phyloP scores from a whole-genome alignment of 2,888 invertebrate genomes.

The Boloria selene region DNA sequence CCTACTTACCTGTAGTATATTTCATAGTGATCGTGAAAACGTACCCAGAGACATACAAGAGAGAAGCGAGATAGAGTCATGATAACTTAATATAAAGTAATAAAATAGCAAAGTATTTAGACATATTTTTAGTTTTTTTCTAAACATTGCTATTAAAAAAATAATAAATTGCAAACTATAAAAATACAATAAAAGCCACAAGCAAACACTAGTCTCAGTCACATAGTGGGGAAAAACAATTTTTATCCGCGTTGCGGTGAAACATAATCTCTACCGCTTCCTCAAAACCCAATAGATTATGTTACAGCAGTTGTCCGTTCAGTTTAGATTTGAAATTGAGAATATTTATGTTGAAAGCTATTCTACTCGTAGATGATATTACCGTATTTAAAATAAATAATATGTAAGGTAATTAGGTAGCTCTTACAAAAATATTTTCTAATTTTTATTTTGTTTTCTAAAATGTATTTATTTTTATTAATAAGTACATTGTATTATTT shows the following conservation, averaged over 20 bases:
- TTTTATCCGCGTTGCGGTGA: conserved; percentile 40
- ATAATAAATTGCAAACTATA: not conserved
- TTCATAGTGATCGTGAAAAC: too few relatives aligned
- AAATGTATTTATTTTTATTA: not conserved
- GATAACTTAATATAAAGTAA: not conserved
- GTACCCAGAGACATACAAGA: not conserved
- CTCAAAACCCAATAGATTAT: conserved; percentile 49
- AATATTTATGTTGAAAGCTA: conserved; percentile 27
- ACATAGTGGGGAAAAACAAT: conserved; percentile 5
- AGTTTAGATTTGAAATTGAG: conserved; percentile 32
- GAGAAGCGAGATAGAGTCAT: not conserved
- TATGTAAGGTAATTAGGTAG: not conserved
- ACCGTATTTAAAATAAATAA: not conserved
- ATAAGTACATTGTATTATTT: not conserved
- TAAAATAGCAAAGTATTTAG: too few relatives aligned
- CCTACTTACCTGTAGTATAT: too few relatives aligned
- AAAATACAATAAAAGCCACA: not conserved
- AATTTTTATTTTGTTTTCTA: not conserved
- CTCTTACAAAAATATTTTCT: not conserved
- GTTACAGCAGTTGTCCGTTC: conserved; percentile 39
- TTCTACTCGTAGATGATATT: conserved; percentile 13
- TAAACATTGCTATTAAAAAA: not conserved
- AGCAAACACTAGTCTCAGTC: not conserved
- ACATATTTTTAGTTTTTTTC: too few relatives aligned
- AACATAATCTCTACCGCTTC: conserved; percentile 48